phyloP scores from a whole-genome alignment of 2,888 invertebrate genomes.

The Amblyjoppa proteus region DNA sequence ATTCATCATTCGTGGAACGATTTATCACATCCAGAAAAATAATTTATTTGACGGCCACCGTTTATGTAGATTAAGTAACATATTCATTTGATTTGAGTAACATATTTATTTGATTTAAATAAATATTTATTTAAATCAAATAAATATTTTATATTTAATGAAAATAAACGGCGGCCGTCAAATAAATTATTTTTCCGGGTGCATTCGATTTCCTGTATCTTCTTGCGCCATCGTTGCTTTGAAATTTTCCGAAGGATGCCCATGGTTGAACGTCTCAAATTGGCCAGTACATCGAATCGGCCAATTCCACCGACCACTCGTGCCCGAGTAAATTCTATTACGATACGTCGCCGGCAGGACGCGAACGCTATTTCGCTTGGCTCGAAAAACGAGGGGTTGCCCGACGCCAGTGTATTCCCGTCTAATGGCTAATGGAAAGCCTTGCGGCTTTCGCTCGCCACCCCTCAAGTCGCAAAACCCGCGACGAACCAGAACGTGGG shows the following conservation, averaged over 20 bases:
- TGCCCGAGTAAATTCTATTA: slow-evolving; percentile 49
- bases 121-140: no score
- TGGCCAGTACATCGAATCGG: slow-evolving; percentile 31
- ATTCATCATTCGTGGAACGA: not conserved
- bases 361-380: slow-evolving; percentile 32
- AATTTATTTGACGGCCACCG: no score
- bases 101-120: no score
- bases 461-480: slow-evolving; percentile 38
- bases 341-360: slow-evolving; percentile 27
- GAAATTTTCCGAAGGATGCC: not conserved
- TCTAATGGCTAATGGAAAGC: slow-evolving; percentile 75
- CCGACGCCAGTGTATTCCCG: slow-evolving; percentile 34
- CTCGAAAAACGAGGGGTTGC: slow-evolving; percentile 35
- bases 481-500: slow-evolving; percentile 1
- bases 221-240: not conserved
- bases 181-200: no score
- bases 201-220: not conserved
- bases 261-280: slow-evolving; percentile 18
- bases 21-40: not conserved
- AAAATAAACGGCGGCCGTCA: no score
- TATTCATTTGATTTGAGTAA: no score
- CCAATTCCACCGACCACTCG: slow-evolving; percentile 47
- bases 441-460: slow-evolving; percentile 66
- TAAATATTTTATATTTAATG: no score
- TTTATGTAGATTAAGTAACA: no score